Conservation (phyloP, 2,797 vertebrate genomes). For the Leptodactylus fallax region DNA sequence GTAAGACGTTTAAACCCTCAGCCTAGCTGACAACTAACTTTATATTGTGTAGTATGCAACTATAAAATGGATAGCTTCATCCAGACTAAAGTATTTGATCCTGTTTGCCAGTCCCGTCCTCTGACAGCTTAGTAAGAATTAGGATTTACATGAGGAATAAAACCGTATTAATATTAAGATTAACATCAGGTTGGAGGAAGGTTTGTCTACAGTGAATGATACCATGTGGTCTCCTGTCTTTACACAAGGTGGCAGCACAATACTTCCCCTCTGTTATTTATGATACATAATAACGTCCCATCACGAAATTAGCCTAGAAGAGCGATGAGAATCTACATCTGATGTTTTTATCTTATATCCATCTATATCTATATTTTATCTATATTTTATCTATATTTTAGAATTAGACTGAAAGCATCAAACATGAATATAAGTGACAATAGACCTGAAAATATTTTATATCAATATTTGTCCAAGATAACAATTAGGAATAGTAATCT, state of each 20-base stretch:
- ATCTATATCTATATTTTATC: neutral
- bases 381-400: no score
- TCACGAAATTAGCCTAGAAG: neutral
- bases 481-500: neutral
- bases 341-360: neutral
- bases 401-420: neutral
- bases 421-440: neutral
- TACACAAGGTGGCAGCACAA: constrained; percentile 49
- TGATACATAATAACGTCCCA: neutral
- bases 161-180: neutral
- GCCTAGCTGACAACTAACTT: neutral
- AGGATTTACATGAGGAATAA: neutral
- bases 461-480: neutral
- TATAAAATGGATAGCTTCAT: neutral
- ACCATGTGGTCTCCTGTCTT: neutral
- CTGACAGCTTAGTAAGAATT: neutral
- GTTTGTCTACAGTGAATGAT: neutral
- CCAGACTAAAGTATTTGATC: neutral
- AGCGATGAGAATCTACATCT: neutral
- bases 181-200: neutral
- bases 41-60: neutral
- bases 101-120: neutral
- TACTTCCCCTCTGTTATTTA: neutral
- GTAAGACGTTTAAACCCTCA: neutral
- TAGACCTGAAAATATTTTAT: neutral